phyloP scores from a whole-genome alignment of 2,113 vertebrate species.

The Leucopternis melanops region DNA sequence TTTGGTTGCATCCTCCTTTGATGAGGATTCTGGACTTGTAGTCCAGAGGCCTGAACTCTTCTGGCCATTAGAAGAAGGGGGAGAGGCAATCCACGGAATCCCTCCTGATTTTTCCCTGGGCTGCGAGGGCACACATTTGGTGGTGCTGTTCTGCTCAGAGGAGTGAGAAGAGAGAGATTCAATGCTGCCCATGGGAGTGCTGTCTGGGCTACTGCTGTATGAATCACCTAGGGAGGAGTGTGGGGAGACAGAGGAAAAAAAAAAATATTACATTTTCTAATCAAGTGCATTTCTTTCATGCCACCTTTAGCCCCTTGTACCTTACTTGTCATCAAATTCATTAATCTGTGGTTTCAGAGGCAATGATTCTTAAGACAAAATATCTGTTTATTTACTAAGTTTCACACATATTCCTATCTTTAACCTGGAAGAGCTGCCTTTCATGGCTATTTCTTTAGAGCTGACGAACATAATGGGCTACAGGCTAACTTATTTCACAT shows the following conservation, averaged over 20 bases:
- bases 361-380: not conserved
- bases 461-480: not conserved
- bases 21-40: constrained; percentile 86
- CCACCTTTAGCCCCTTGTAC: not conserved
- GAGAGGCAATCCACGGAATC: constrained; percentile 74
- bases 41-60: constrained; percentile 82
- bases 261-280: not conserved
- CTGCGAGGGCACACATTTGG: constrained; percentile 74
- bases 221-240: constrained; percentile 80
- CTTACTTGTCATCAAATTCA: not conserved
- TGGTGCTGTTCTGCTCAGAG: constrained; percentile 90
- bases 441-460: not conserved
- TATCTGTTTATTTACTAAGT: not conserved
- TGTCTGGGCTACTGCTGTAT: constrained; percentile 92
- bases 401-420: not conserved
- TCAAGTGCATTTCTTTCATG: not conserved
- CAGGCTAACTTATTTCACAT: not conserved
- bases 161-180: constrained; percentile 97
- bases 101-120: constrained; percentile 74
- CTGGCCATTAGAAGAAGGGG: constrained; percentile 77
- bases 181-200: constrained; percentile 94
- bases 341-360: not conserved
- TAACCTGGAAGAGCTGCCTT: not conserved
- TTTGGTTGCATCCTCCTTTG: constrained; percentile 83
- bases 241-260: not conserved